phyloP scores from a whole-genome alignment of 1,140 invertebrate genomes.

The Notospermus geniculatus region DNA sequence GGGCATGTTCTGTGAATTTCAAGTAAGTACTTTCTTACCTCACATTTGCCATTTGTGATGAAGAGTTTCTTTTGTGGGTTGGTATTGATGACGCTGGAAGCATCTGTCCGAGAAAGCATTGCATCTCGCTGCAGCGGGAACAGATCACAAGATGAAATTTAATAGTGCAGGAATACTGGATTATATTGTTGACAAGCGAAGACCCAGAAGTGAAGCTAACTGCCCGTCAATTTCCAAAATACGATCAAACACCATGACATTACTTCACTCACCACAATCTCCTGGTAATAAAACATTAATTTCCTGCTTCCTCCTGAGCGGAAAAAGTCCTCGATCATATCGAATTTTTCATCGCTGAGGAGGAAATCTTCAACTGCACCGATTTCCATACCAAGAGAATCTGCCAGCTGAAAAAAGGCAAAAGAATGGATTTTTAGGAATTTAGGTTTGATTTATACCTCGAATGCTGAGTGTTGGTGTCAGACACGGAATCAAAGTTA shows the following conservation, averaged over 20 bases:
- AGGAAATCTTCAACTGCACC: constrained; percentile 50
- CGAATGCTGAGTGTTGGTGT: too few relatives aligned
- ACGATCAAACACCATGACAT: not conserved
- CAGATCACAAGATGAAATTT: not conserved
- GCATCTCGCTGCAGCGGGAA: too few relatives aligned
- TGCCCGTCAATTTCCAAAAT: not conserved
- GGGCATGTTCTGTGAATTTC: too few relatives aligned
- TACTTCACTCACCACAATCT: constrained; percentile 63
- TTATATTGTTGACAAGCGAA: constrained; percentile 1
- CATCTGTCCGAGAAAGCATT: too few relatives aligned
- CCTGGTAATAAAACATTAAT: constrained; percentile 89
- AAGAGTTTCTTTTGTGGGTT: constrained; percentile 77
- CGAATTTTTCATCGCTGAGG: constrained; percentile 55
- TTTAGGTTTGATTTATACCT: too few relatives aligned
- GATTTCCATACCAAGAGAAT: constrained; percentile 43
- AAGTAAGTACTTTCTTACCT: constrained; percentile 50
- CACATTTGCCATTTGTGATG: constrained; percentile 81
- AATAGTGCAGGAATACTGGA: not conserved
- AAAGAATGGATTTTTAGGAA: not conserved
- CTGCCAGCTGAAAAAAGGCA: constrained; percentile 32
- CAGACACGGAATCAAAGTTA: too few relatives aligned
- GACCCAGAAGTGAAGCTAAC: too few relatives aligned
- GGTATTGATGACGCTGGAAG: too few relatives aligned
- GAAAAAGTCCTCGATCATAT: constrained; percentile 75
- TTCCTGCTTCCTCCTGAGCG: constrained; percentile 81